Evolutionary conservation across 2,113 vertebrate genomes (phyloP), one percentile per base, ranked within the genome.

Genomic region (Halichoerus grypus): DNA sequence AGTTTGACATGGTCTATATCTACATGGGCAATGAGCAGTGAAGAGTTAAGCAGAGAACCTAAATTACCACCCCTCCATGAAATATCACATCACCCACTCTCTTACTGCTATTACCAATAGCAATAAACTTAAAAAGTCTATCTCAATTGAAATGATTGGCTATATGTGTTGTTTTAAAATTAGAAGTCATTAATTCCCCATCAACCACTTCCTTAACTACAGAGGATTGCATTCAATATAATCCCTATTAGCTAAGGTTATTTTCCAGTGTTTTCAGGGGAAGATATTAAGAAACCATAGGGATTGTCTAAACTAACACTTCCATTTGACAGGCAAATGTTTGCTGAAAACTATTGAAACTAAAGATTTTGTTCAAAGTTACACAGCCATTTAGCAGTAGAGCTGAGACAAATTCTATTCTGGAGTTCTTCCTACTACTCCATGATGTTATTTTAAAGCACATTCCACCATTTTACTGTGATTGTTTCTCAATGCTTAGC

Each of bases 61-160:
- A 51, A 91, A 69, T 72, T 85, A 46, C 19, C 59, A 28, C 6
- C 26, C 5, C 1, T 61, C 69, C 69, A 26, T 3, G 33, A 91
- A 92, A 88, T 55, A 76, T 3, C 36, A 11, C 4, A 10, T 82
- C 33, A 51, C 24, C 24, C 5, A 31, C 53, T 85, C 18, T 92
- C 33, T 72, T 46, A 69, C 12, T 71, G 33, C 26, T 51, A 21
- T 76, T 71, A 76, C 36, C 22, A 74, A 76, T 42, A 71, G n/a
- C 67, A 53, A 84, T 81, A 74, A 33, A 85, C 92, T 96, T 83
- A 95, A 87, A 49, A 71, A 83, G 57, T 92, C 46, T 97, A 28
- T 90, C 71, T 88, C 57, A 95, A 71, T 94, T 93, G 82, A 88
- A 81, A n/a, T 92, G 74, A 69, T 69, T 87, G 39, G 77, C 39